Evolutionary conservation across 2,113 vertebrate genomes (phyloP).

Genomic region (Leuciscus idus): DNA sequence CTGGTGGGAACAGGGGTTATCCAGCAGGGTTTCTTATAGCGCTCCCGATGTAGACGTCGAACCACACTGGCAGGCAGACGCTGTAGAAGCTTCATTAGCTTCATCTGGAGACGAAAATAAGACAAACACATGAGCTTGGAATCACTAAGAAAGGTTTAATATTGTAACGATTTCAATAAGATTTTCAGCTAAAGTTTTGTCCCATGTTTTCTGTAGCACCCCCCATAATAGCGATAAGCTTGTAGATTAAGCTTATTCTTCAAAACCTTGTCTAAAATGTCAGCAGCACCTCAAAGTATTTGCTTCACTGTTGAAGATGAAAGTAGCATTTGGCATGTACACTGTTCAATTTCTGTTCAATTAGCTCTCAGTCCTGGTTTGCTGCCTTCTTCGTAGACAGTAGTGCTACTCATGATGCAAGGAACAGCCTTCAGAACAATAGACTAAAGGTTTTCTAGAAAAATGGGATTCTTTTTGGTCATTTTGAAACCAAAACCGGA

Average conservation of each 20-base stretch:
- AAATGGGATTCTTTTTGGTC: neutral
- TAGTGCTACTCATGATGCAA: neutral
- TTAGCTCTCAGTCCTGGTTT: neutral
- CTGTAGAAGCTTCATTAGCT: constrained; percentile 98
- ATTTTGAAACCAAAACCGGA: neutral
- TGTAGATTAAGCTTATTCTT: neutral
- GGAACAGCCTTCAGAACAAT: neutral
- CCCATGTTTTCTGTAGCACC: neutral
- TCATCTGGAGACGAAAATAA: constrained; percentile 79
- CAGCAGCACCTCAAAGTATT: neutral
- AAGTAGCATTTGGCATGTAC: neutral
- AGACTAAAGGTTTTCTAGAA: neutral
- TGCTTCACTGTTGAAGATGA: neutral
- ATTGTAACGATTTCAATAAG: neutral
- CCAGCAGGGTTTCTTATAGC: constrained; percentile 92
- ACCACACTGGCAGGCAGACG: constrained; percentile 90
- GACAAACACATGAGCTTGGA: too few species aligned
- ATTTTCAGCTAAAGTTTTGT: neutral
- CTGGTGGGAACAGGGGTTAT: constrained; percentile 89
- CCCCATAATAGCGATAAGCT: neutral
- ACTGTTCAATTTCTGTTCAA: neutral
- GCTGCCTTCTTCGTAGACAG: neutral
- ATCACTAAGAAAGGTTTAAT: too few species aligned
- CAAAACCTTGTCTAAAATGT: neutral
- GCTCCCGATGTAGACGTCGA: constrained; percentile 91